Percentiles rank a stretch among this genome's conserved stretches.
Conservation (phyloP, 2,888 invertebrate genomes). For the Drosophila stalkeri region DNA sequence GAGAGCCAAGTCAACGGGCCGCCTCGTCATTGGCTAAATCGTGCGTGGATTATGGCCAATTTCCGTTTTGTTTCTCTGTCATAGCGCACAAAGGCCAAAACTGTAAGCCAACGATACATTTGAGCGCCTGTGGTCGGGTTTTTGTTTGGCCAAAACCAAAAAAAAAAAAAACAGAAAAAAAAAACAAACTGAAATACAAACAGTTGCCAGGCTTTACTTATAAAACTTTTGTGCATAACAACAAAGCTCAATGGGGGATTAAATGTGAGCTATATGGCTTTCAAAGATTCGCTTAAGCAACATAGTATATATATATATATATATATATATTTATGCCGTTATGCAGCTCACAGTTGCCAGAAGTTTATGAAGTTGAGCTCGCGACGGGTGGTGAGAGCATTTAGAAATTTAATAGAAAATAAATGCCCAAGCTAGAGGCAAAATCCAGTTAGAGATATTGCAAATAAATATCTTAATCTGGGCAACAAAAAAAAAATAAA, state of each 20-base stretch:
- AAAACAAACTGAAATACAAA: background rate
- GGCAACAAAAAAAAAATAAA: background rate
- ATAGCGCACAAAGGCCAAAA: conserved; percentile 16
- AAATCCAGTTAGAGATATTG: background rate
- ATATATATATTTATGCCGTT: background rate
- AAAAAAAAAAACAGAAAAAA: background rate
- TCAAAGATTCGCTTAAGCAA: background rate
- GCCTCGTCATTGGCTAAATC: conserved; percentile 53
- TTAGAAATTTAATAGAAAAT: conserved; percentile 5
- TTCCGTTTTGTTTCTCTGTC: conserved; percentile 58
- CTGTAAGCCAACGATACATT: conserved; percentile 35
- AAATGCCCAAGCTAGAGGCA: background rate
- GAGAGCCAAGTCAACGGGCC: conserved; percentile 38
- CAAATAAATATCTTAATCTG: background rate
- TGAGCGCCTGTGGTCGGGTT: conserved; percentile 2
- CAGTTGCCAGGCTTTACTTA: conserved; percentile 17
- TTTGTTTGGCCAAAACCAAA: conserved; percentile 5
- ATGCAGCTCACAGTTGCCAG: background rate
- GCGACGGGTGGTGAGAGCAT: background rate
- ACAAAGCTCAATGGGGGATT: conserved; percentile 19
- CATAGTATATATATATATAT: background rate
- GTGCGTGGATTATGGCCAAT: conserved; percentile 77
- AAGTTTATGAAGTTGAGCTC: background rate
- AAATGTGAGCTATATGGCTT: conserved; percentile 9
- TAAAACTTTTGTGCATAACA: conserved; percentile 12